Evolutionary conservation across 1,140 invertebrate genomes (phyloP), one percentile per base, ranked within the genome.

Genomic region (Drosophila orena): DNA sequence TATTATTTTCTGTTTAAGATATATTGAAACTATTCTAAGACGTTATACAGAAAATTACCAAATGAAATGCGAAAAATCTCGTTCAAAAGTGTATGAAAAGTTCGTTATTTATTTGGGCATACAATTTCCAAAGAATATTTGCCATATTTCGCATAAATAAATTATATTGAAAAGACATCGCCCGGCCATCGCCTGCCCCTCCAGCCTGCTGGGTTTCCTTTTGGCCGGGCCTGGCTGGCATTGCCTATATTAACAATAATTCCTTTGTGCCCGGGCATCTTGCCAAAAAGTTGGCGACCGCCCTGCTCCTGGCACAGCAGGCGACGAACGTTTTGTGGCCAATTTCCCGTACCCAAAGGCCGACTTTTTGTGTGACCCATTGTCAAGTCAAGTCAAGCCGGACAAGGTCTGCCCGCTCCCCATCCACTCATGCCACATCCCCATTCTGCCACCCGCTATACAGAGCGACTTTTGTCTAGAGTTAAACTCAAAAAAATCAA

Each of bases 221-320:
- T 40, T 54, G 71, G 73, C 50, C 75, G 34, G 75, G 40, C 58
- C 77, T 60, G 64, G 57, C 57, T 56, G 42, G 73, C 49, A 73
- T 77, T 79, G 83, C 79, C 83, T 79, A 89, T 88, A 88, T 89
- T 88, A 88, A 89, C 84, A 83, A 83, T 81, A 89, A 83, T 83
- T 88, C 55, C 76, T 83, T 79, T 89, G 84, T 77, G 71, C 66
- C 53, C 68, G 84, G 83, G 83, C 83, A 79, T 79, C 71, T 79
- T 62, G 84, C 83, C 83, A 88, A 89, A 79, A 79, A 73, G 55
- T 88, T 88, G 53, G 53, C 20, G 38, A 56, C 59, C 46, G 55
- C 20, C 59, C 59, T 64, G 52, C 66, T 59, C 43, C 72, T 69
- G 61, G 58, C 80, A 81, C 78, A 84, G 80, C 80, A 66, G 83